These are phyloP conservation scores for Tauraco hartlaubi DNA, from an alignment of 2,797 vertebrate species.

Conservation along the genomic window DNA sequence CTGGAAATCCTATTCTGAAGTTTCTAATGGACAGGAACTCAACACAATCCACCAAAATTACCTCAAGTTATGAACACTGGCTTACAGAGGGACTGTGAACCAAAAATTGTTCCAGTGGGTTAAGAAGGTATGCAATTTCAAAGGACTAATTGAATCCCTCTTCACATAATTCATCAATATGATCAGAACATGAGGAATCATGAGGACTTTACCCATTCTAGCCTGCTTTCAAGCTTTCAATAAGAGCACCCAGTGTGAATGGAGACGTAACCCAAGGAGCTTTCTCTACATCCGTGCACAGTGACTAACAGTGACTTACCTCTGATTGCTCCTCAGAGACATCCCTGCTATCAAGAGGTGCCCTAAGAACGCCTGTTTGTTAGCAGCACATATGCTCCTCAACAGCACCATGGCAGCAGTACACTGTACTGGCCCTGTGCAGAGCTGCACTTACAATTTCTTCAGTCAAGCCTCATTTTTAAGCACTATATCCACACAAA, in stretches of 20 bases:
- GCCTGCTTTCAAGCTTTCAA: neutral
- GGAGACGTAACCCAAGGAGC: neutral
- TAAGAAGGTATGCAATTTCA: neutral
- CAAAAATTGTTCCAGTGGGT: neutral
- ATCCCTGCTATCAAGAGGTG: neutral
- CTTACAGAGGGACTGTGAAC: neutral
- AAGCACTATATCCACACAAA: neutral
- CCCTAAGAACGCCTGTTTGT: neutral
- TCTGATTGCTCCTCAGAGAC: neutral
- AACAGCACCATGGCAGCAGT: neutral
- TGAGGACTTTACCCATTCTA: neutral
- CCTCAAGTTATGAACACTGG: rapidly evolving
- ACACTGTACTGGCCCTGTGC: neutral
- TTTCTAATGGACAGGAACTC: neutral
- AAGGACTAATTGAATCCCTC: neutral
- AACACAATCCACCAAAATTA: neutral
- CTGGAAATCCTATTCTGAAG: neutral
- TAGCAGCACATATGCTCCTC: neutral
- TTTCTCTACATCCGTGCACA: neutral
- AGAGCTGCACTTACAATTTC: neutral
- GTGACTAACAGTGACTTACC: neutral
- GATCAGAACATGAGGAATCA: neutral
- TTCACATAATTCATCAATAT: neutral
- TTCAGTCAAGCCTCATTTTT: neutral
- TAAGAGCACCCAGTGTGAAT: neutral